Base-by-base conservation (phyloP, 1,140 invertebrate species). In the Mactra quadrangularis region DNA sequence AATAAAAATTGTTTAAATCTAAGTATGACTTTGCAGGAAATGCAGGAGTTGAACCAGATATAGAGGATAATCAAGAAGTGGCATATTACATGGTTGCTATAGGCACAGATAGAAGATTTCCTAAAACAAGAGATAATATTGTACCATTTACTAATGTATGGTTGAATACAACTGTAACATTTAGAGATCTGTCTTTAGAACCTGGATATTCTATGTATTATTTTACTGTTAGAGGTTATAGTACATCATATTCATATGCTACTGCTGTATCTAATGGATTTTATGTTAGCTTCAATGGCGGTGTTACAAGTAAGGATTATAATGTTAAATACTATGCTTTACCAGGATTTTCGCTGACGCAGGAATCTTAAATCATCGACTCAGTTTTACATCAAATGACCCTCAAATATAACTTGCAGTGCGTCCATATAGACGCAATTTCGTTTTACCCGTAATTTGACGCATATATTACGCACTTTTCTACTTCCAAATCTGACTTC, bases 201-300 rank as follows among this genome's bases (percentile, higher is more conserved):
- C 79, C 79, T n/a, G 35, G 29, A 27, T 47, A 13, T 52, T 82
- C 78, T 6, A 57, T 78, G 0, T 89, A 89, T 53, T 89, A 87
- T 55, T 81, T 88, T 68, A 87, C 85, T 15, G 87, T 89, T 7
- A 25, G 86, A 25, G 87, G 86, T 17, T 62, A 87, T 57, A 84
- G 85, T 60, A 50, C n/a, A 15, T 62, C 79, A 25, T 62, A 52
- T 41, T 29, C 86, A 0, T 55, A 29, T 25, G 79, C 86, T 2
- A 75, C 85, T 38, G 75, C 84, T 22, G 85, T 85, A 7, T 89
- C 87, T n/a, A 88, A 88, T 76, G 87, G 87, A 29, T 83, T 88
- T 45, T 75, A 76, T 59, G 82, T 86, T 11, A 86, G 79, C 2
- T 87, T 81, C 68, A 82, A 85, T 53, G 79, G 82, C 25, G 81